Conservation (phyloP, 2,113 vertebrate genomes). For the Alethe diademata region DNA sequence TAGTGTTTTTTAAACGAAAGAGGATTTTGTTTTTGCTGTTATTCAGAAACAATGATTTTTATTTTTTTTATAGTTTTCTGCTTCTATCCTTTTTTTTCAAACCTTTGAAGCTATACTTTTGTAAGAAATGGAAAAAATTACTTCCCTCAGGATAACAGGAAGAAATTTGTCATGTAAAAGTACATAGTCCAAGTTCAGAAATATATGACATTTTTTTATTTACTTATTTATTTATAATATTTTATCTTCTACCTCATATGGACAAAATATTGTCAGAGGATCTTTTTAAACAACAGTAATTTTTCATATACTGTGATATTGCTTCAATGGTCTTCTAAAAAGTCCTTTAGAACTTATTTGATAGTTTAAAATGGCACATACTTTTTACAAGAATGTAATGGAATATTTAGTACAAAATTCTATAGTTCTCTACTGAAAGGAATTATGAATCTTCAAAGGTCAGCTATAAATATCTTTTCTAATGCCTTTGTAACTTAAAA, state of each 20-base stretch:
- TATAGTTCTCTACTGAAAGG: slow-evolving; percentile 15
- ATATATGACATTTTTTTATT: background rate
- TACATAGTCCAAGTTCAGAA: background rate
- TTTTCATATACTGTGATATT: background rate
- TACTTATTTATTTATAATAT: background rate
- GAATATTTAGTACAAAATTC: slow-evolving; percentile 40
- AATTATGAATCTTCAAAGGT: slow-evolving; percentile 72
- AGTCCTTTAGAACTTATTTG: background rate
- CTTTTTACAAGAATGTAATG: background rate
- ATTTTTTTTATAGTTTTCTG: background rate
- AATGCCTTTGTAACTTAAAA: slow-evolving; percentile 45
- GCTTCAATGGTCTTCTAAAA: background rate
- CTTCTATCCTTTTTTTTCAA: background rate
- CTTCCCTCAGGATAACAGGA: background rate
- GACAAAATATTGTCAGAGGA: background rate
- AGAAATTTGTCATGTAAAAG: background rate
- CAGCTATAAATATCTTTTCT: slow-evolving; percentile 72
- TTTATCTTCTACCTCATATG: background rate
- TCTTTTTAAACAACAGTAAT: background rate
- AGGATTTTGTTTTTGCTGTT: background rate
- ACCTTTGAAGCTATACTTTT: background rate
- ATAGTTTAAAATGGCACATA: background rate
- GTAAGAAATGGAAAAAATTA: background rate
- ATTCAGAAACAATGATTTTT: background rate
- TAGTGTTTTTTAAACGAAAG: background rate